Conservation (phyloP, 2,888 invertebrate genomes). For the Mayetiola destructor region DNA sequence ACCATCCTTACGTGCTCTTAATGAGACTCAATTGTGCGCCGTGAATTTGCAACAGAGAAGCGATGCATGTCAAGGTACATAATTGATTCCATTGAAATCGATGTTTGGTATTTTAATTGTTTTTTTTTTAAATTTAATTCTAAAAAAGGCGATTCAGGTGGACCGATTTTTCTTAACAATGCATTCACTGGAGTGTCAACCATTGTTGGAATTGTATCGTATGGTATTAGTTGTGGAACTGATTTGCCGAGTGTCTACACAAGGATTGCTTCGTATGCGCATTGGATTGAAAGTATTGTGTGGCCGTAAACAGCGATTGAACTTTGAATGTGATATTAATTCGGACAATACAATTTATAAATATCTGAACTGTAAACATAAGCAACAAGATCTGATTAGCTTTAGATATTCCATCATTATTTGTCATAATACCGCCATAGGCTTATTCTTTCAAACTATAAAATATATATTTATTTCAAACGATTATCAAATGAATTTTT, state of each 20-base stretch:
- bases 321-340: no score
- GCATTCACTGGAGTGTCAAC: conserved; percentile 22
- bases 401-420: no score
- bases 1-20: conserved; percentile 17
- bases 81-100: neutral
- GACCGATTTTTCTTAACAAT: conserved; percentile 24
- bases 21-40: conserved; percentile 22
- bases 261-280: conserved; percentile 16
- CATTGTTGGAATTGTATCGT: conserved; percentile 27
- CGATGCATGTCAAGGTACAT: conserved; percentile 25
- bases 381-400: no score
- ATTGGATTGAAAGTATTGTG: conserved; percentile 18
- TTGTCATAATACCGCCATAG: no score
- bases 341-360: no score
- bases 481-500: no score
- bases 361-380: no score
- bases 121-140: no score
- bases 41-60: conserved; percentile 19
- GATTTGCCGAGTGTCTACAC: conserved; percentile 18
- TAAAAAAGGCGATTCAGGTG: conserved; percentile 14
- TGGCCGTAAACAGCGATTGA: conserved; percentile 14
- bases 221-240: conserved; percentile 26
- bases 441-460: no score
- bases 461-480: no score
- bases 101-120: neutral